These are phyloP conservation scores for Atherinosoma microstoma DNA, from an alignment of 2,797 vertebrate genomes.

Conservation along the genomic window DNA sequence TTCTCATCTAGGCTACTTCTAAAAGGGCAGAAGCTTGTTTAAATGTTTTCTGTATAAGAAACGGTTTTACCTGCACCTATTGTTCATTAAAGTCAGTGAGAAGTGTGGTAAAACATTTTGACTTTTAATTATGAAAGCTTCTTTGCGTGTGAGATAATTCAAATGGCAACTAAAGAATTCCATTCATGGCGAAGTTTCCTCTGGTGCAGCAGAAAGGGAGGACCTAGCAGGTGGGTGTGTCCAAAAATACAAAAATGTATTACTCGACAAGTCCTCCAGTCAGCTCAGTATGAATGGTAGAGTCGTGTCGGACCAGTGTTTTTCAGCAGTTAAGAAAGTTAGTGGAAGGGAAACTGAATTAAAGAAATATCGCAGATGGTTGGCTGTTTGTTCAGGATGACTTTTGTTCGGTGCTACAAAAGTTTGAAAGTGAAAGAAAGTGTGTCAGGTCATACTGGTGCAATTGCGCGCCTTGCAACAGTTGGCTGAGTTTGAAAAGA, in stretches of 20 bases:
- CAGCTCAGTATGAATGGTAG: constrained; percentile 67
- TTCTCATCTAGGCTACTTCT: neutral
- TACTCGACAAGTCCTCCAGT: constrained; percentile 41
- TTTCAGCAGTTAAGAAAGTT: constrained; percentile 24
- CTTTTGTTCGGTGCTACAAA: constrained; percentile 22
- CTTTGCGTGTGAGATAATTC: constrained; percentile 7
- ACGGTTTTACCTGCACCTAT: neutral
- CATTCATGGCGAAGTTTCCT: constrained; percentile 59
- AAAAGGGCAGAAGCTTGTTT: neutral
- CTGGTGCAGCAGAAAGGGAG: constrained; percentile 37
- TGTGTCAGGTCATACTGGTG: constrained; percentile 28
- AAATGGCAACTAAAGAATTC: constrained; percentile 26
- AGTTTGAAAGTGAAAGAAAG: constrained; percentile 50
- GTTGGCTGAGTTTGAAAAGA: constrained; percentile 31
- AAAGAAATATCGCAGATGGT: constrained; percentile 9
- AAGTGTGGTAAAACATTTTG: neutral
- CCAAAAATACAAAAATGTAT: constrained; percentile 57
- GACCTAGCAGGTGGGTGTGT: constrained; percentile 67
- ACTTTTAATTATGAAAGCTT: neutral
- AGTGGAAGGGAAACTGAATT: neutral
- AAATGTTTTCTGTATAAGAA: neutral
- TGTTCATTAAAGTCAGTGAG: constrained; percentile 5
- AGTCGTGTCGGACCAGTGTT: constrained; percentile 31
- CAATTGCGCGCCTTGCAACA: constrained; percentile 39
- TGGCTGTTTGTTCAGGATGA: constrained; percentile 2